These are phyloP conservation scores for Scrobipalpa costella DNA, from an alignment of 2,888 invertebrate species.

Conservation along the genomic window DNA sequence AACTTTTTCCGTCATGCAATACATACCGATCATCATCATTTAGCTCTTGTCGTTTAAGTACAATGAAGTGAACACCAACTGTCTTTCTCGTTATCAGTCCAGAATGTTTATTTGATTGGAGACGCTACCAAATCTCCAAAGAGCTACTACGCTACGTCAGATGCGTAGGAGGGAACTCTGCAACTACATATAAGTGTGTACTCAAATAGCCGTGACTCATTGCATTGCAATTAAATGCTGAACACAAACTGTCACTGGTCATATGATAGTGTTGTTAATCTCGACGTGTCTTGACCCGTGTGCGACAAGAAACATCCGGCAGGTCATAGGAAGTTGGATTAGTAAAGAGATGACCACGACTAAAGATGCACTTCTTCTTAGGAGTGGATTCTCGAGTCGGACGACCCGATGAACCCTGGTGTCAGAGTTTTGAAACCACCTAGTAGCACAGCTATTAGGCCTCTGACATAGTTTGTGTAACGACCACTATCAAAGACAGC, in stretches of 20 bases:
- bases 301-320: background rate
- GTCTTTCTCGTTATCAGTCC: too few species aligned
- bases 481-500: too few species aligned
- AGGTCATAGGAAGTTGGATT: background rate
- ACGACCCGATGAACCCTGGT: too few species aligned
- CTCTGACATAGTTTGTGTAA: too few species aligned
- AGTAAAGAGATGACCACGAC: background rate
- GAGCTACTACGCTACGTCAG: conserved; percentile 1
- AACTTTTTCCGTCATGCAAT: too few species aligned
- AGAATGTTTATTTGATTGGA: background rate
- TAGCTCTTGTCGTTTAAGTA: too few species aligned
- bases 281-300: background rate
- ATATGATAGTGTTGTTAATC: background rate
- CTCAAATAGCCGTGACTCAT: background rate
- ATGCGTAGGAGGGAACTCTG: background rate
- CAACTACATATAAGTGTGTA: background rate
- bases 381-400: too few species aligned
- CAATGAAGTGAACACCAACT: too few species aligned
- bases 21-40: too few species aligned
- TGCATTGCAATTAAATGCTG: background rate
- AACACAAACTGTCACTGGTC: background rate
- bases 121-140: background rate
- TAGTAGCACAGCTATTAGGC: too few species aligned
- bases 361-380: too few species aligned
- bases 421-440: too few species aligned